Conservation (phyloP, 2,113 vertebrate species). For the Cathartes aura region DNA sequence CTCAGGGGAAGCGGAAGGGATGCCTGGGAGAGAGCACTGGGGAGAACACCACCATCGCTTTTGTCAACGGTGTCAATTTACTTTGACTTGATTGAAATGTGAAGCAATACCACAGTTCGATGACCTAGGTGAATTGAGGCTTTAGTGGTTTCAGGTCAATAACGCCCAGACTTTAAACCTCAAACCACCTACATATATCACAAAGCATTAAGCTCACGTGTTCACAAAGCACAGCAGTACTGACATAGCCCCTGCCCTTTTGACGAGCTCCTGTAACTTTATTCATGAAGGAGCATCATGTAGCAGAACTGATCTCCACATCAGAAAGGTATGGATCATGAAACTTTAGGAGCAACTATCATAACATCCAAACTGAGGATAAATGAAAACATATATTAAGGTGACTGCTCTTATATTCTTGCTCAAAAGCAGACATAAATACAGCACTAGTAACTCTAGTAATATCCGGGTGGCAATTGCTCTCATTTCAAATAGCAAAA, state of each 20-base stretch:
- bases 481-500: background rate
- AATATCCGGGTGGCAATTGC: background rate
- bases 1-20: background rate
- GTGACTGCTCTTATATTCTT: background rate
- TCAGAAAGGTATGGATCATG: background rate
- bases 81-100: background rate
- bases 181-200: slow-evolving; percentile 1
- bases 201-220: slow-evolving; percentile 13
- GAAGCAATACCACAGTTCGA: background rate
- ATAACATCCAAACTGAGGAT: background rate
- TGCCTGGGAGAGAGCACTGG: background rate
- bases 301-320: background rate
- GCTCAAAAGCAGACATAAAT: background rate
- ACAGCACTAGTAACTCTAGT: background rate
- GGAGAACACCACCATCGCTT: background rate
- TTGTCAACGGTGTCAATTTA: background rate
- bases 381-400: background rate
- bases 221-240: background rate
- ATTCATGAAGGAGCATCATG: background rate
- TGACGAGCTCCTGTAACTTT: background rate
- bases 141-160: slow-evolving; percentile 45
- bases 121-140: slow-evolving; percentile 1
- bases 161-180: slow-evolving; percentile 1
- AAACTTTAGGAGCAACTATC: background rate
- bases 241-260: background rate